Evolutionary conservation across 2,113 vertebrate species (phyloP).

Genomic region (Muntiacus muntjak): DNA sequence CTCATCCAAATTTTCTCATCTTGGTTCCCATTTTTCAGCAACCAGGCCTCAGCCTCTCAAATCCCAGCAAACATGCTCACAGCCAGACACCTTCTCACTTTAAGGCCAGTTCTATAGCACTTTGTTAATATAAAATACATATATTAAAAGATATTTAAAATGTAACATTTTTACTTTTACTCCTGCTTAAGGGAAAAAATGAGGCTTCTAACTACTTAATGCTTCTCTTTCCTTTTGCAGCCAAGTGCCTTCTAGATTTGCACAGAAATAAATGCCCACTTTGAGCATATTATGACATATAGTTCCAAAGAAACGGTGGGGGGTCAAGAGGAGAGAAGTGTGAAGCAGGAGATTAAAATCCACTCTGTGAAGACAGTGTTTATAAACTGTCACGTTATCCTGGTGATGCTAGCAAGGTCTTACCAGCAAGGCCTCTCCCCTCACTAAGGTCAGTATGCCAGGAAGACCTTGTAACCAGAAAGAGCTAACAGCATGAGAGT

Average conservation of each 20-base stretch:
- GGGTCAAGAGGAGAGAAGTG: neutral
- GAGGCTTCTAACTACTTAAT: neutral
- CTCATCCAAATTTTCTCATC: neutral
- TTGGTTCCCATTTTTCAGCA: neutral
- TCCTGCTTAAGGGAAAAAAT: neutral
- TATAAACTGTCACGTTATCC: neutral
- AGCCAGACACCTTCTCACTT: neutral
- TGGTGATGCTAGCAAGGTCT: neutral
- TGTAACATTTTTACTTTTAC: constrained; percentile 9
- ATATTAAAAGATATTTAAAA: neutral
- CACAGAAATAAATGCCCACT: neutral
- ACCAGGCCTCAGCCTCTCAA: neutral
- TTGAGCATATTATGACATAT: neutral
- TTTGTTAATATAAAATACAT: neutral
- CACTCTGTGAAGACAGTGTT: constrained; percentile 12
- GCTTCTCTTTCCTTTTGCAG: neutral
- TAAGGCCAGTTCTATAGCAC: neutral
- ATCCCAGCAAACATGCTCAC: neutral
- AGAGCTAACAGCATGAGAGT: neutral
- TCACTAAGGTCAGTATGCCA: constrained; percentile 6
- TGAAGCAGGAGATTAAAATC: neutral
- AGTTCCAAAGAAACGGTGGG: neutral
- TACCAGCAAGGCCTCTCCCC: neutral
- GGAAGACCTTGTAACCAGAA: constrained; percentile 8
- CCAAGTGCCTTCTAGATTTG: neutral